Evolutionary conservation across 1,140 invertebrate species (phyloP), one percentile per base, ranked within the genome.

Genomic region (Amyelois transitella): DNA sequence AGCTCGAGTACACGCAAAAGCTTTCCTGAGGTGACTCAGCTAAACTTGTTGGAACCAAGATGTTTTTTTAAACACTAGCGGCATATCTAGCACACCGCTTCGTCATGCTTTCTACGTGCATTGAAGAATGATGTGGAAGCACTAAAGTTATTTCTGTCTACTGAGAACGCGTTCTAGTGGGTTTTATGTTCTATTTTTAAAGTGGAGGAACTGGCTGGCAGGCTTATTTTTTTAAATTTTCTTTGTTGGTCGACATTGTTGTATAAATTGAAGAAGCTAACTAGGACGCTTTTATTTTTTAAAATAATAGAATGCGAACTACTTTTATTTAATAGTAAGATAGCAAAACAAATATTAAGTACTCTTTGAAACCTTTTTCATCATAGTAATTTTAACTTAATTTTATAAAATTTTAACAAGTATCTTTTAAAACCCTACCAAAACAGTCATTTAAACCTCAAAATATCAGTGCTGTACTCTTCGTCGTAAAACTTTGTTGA

Each of bases 1-100:
- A 68, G 65, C 53, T 58, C 32, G 55, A 60, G 52, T 58, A 63
- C 65, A 71, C 65, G 64, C 68, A 51, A 71, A 60, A 66, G 53
- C 58, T 63, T 58, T 58, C 53, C 52, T 51, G 51, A 58, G 56
- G 67, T 64, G 64, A 64, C 57, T 64, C 49, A 45, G 38, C 53
- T 53, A 57, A 59, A 61, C 32, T n/a, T 8, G 32, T 38, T 38
- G 32, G n/a, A 14, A 38, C 32, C n/a, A 14, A 38, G 32, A 38
- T 14, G 32, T 38, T 38, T 38, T 38, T 38, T 38, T 38, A 38
- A 38, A 38, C 32, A 14, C 32, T 38, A 38, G 17, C 12, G n/a
- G 32, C 32, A 38, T 38, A 38, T 38, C 47, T 49, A 22, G 47
- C 20, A 49, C 47, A 22, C 47, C n/a, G 22, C 47, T n/a, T 6